Evolutionary conservation across 2,113 vertebrate species (phyloP), one percentile per base, ranked within the genome.

Genomic region (Antennarius striatus): DNA sequence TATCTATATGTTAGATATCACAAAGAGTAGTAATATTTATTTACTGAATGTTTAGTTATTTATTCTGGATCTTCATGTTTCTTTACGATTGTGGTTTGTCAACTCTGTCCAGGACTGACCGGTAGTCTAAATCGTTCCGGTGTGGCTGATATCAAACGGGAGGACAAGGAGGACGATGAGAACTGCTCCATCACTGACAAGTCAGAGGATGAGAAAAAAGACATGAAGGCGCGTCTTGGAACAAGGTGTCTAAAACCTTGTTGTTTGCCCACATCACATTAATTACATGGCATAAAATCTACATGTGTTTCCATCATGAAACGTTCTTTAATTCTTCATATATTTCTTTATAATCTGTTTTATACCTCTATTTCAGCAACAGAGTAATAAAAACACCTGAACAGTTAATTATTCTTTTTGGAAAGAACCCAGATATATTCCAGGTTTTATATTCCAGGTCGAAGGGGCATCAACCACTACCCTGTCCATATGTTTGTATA

Each of bases 171-270:
- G 50, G 97, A 99, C 0, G 96, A 98, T 2, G 98, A 99, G 80
- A 96, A 95, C 71, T 86, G 93, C 0, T 95, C 95, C 0, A 78
- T 93, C 17, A 93, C 90, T 0, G 96, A 98, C 77, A 93, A 93
- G 68, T 95, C 96, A 0, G 98, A 99, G 12, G 98, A 99, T 51
- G 96, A 99, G 68, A 96, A 92, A 88, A 98, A 96, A 88, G 98
- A 98, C 50, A 85, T 90, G 71, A 96, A 95, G 6, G 82, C 89
- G 10, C 91, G 90, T 49, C 90, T 89, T 57, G 83, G 92, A 92
- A 93, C 95, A 90, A 98, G 96, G 95, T 99, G 92, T 63, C 92
- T 88, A 56, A 86, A 83, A 43, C 47, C 5, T 71, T 48, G 47
- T 46, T 28, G 14, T 39, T 16, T 45, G 14, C 10, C 22, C 22